phyloP scores from a whole-genome alignment of 2,888 invertebrate genomes.

The Megaustenia siamemsis region DNA sequence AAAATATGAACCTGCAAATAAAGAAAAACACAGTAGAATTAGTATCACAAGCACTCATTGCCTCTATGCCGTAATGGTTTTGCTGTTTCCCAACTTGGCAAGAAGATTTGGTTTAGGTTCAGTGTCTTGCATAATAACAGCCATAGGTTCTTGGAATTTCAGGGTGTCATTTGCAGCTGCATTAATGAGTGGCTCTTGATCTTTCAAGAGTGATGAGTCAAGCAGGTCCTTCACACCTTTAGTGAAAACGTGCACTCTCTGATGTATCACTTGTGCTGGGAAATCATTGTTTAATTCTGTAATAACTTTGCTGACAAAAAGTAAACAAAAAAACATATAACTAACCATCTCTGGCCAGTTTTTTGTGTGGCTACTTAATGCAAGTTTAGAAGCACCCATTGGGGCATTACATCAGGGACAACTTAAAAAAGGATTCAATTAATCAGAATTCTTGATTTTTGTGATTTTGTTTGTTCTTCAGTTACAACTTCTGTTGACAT shows the following conservation, averaged over 20 bases:
- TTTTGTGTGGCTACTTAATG: too few relatives aligned
- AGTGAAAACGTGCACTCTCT: not conserved
- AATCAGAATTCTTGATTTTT: too few relatives aligned
- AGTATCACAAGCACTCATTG: not conserved
- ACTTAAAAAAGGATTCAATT: too few relatives aligned
- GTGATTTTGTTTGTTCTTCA: too few relatives aligned
- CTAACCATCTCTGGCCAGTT: too few relatives aligned
- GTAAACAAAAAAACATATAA: not conserved
- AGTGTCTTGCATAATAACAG: not conserved
- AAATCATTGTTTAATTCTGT: constrained; percentile 1
- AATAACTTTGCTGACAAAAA: not conserved
- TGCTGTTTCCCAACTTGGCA: constrained; percentile 18
- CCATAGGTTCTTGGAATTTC: not conserved
- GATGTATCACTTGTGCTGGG: not conserved
- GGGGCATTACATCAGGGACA: not conserved
- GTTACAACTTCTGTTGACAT: too few relatives aligned
- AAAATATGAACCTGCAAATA: not conserved
- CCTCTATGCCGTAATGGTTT: constrained; percentile 7
- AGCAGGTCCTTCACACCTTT: constrained; percentile 7
- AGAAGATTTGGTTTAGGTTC: not conserved
- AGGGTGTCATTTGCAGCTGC: not conserved
- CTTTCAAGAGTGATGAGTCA: not conserved
- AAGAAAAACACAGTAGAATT: not conserved
- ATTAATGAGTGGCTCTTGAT: not conserved
- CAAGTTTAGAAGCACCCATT: too few relatives aligned